Conservation (phyloP, 2,797 vertebrate species). For the Premnoplex brunnescens region DNA sequence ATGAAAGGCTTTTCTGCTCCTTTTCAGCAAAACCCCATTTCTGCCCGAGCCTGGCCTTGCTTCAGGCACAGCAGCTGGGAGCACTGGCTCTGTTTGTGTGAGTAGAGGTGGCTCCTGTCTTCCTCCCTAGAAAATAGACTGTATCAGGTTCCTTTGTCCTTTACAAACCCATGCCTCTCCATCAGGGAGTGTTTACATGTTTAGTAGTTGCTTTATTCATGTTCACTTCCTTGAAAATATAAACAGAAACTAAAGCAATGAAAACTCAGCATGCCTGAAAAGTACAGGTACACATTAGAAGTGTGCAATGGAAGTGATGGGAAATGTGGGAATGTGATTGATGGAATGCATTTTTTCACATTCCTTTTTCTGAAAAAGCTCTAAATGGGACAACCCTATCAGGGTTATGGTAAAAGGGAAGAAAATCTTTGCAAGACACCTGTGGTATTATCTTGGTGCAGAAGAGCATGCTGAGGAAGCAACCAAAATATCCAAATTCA, state of each 20-base stretch:
- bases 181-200: not conserved
- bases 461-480: not conserved
- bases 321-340: not conserved
- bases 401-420: not conserved
- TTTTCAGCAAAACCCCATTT: not conserved
- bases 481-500: not conserved
- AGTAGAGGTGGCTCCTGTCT: not conserved
- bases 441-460: not conserved
- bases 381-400: not conserved
- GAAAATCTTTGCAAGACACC: not conserved
- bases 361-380: not conserved
- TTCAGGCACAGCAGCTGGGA: not conserved
- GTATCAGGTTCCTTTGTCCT: not conserved
- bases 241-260: not conserved
- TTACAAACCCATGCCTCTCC: not conserved
- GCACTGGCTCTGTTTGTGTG: not conserved
- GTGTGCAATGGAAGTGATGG: not conserved
- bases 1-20: not conserved
- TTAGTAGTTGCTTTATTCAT: not conserved
- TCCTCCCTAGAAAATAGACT: not conserved
- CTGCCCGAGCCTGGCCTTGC: not conserved
- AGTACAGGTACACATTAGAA: not conserved
- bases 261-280: not conserved
- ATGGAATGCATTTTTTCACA: not conserved
- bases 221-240: not conserved